Percentiles rank a stretch among this genome's conserved stretches.
Evolutionary conservation across 2,797 vertebrate species (phyloP).

Genomic region (Enteromius unitaeniatus): DNA sequence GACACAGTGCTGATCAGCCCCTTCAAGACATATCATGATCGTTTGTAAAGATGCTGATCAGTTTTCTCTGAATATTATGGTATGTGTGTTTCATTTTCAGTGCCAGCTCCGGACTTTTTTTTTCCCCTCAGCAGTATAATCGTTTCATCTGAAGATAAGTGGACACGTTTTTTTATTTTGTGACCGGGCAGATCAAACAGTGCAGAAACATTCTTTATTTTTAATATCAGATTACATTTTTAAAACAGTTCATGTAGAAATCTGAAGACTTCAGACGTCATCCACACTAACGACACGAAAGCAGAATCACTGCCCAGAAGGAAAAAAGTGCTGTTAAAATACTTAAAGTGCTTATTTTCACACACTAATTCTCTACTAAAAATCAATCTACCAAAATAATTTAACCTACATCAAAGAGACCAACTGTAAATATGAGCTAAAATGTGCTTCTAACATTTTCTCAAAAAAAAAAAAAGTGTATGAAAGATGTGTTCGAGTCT

Average conservation of each 20-base stretch:
- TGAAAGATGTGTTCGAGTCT: not conserved
- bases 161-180: not conserved
- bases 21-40: not conserved
- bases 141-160: not conserved
- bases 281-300: not conserved
- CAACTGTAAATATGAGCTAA: not conserved
- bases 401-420: too few relatives aligned
- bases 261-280: not conserved
- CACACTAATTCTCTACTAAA: not conserved
- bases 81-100: not conserved
- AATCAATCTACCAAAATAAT: not conserved
- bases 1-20: not conserved
- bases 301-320: not conserved
- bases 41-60: not conserved
- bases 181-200: not conserved
- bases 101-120: not conserved
- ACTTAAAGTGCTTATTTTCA: not conserved
- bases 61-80: not conserved
- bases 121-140: not conserved
- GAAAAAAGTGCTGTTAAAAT: not conserved
- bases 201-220: slow-evolving; percentile 17
- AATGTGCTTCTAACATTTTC: not conserved
- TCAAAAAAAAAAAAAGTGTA: not conserved
- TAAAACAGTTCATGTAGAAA: not conserved
- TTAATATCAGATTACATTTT: not conserved